Percentiles rank a stretch among this genome's conserved stretches.
phyloP scores from a whole-genome alignment of 2,113 vertebrate genomes.

The Scomber japonicus region DNA sequence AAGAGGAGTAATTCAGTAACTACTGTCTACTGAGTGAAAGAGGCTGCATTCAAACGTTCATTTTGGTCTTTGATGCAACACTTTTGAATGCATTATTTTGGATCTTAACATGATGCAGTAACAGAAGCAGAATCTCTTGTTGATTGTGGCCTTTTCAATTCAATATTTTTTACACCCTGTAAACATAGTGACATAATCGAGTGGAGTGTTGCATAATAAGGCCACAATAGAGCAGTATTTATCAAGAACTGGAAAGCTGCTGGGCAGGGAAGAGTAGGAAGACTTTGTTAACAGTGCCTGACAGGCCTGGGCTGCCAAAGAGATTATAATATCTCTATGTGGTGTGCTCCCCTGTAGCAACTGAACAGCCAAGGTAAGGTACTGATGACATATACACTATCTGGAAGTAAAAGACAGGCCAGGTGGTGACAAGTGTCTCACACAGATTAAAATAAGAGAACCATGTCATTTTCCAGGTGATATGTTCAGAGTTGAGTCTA shows the following conservation, averaged over 20 bases:
- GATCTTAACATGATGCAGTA: slow-evolving; percentile 18
- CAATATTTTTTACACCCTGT: slow-evolving; percentile 10
- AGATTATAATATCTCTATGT: slow-evolving; percentile 51
- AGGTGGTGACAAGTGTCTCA: background rate
- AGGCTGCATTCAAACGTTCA: slow-evolving; percentile 50
- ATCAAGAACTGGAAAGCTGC: slow-evolving; percentile 53
- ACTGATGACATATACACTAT: slow-evolving; percentile 18
- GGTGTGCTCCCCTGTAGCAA: slow-evolving; percentile 13
- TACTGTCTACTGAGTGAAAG: slow-evolving; percentile 76
- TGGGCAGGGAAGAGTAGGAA: slow-evolving; percentile 51
- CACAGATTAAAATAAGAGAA: background rate
- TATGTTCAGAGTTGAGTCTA: background rate
- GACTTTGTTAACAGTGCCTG: slow-evolving; percentile 49
- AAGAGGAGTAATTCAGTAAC: slow-evolving; percentile 83
- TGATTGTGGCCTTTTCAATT: slow-evolving; percentile 52
- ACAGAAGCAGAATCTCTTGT: slow-evolving; percentile 34
- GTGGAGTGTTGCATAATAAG: slow-evolving; percentile 60
- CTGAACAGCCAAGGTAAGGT: slow-evolving; percentile 24
- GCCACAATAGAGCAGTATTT: slow-evolving; percentile 51
- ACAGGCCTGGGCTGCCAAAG: slow-evolving; percentile 44
- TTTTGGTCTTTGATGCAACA: slow-evolving; percentile 40
- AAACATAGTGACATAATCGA: slow-evolving; percentile 68
- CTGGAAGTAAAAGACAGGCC: slow-evolving; percentile 17
- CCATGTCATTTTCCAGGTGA: background rate
- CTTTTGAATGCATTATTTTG: slow-evolving; percentile 46